Evolutionary conservation across 2,888 invertebrate species (phyloP).

Genomic region (Caenorhabditis sp.): DNA sequence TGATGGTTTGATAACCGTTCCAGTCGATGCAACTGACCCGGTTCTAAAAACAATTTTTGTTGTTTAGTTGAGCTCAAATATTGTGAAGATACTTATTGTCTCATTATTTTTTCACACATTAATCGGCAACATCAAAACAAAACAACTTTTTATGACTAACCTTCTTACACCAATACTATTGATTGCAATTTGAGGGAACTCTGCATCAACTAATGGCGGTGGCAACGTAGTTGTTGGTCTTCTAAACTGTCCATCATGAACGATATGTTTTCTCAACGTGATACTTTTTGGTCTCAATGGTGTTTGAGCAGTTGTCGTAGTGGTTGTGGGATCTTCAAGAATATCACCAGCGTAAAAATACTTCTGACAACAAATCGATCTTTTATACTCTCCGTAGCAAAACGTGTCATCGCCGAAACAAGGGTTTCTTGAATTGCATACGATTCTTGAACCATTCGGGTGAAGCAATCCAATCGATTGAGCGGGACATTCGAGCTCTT

Average conservation of each 20-base stretch:
- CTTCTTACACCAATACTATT: slow-evolving; percentile 41
- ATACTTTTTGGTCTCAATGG: slow-evolving; percentile 28
- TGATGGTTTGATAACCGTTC: slow-evolving; percentile 17
- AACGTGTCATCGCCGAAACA: slow-evolving; percentile 51
- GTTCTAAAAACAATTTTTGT: slow-evolving; percentile 18
- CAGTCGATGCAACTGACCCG: slow-evolving; percentile 14
- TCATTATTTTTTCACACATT: background rate
- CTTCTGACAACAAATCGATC: slow-evolving; percentile 55
- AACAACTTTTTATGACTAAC: slow-evolving; percentile 6
- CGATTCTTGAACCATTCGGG: slow-evolving; percentile 29
- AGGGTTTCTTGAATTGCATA: slow-evolving; percentile 42
- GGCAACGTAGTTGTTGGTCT: slow-evolving; percentile 25
- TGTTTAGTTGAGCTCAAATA: background rate
- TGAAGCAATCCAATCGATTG: slow-evolving; percentile 48
- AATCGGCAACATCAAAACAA: background rate
- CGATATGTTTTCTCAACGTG: slow-evolving; percentile 29
- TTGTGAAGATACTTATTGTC: background rate
- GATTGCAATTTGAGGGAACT: slow-evolving; percentile 38
- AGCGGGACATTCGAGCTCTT: slow-evolving; percentile 44
- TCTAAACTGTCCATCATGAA: slow-evolving; percentile 32
- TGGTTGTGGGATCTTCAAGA: slow-evolving; percentile 27
- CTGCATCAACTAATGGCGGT: slow-evolving; percentile 15
- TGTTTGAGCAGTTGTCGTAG: background rate
- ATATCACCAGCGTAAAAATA: slow-evolving; percentile 41
- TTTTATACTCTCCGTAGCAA: slow-evolving; percentile 49